phyloP scores from a whole-genome alignment of 2,113 vertebrate species.

The Nipponia nippon region DNA sequence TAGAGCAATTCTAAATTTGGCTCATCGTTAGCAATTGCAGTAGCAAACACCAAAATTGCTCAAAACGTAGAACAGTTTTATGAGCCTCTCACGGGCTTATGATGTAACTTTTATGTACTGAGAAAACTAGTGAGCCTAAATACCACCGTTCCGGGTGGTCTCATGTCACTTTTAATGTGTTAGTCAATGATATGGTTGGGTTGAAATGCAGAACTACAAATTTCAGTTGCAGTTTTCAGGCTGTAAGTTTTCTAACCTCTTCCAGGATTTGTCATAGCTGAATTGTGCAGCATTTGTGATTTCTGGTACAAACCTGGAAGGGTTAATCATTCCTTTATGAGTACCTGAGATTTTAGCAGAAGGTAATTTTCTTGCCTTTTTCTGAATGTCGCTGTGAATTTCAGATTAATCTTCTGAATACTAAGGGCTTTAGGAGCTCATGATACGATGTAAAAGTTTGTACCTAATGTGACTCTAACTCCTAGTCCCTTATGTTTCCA shows the following conservation, averaged over 20 bases:
- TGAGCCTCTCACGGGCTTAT: neutral
- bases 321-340: neutral
- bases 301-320: neutral
- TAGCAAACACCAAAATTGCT: neutral
- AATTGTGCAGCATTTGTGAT: neutral
- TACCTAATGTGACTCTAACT: neutral
- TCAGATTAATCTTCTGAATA: neutral
- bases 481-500: neutral
- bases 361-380: neutral
- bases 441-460: neutral
- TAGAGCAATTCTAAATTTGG: neutral
- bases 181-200: neutral
- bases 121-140: neutral
- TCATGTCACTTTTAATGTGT: neutral
- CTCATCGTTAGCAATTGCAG: neutral
- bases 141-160: neutral
- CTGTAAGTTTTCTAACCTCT: neutral
- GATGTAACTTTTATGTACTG: neutral
- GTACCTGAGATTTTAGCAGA: neutral
- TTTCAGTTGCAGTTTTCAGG: neutral
- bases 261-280: neutral
- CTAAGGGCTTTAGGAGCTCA: neutral
- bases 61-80: neutral
- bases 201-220: neutral
- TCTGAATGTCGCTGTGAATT: neutral